Conservation (phyloP, 2,888 invertebrate species). For the Leucophenga montana region DNA sequence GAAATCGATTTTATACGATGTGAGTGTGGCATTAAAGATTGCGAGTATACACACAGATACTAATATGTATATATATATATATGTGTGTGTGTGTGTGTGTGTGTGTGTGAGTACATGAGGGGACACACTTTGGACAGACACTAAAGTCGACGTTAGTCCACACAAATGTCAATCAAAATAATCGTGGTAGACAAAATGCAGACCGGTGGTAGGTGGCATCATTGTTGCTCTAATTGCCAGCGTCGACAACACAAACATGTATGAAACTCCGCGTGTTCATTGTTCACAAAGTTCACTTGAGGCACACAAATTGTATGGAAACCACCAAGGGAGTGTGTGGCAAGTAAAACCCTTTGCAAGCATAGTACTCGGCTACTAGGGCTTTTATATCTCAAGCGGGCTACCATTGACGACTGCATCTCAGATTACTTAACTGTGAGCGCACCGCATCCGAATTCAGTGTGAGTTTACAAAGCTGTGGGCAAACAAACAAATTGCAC, state of each 20-base stretch:
- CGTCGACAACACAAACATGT: neutral
- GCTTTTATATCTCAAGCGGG: neutral
- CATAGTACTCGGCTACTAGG: neutral
- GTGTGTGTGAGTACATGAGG: neutral
- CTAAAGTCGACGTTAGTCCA: neutral
- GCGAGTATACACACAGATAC: conserved; percentile 5
- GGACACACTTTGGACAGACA: neutral
- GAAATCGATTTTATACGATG: conserved; percentile 14
- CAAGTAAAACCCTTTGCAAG: conserved; percentile 2
- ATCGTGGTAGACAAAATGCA: neutral
- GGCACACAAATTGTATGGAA: neutral
- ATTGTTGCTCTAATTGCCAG: conserved; percentile 13
- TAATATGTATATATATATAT: neutral
- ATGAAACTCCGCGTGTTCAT: neutral
- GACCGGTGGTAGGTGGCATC: neutral
- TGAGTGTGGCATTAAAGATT: neutral
- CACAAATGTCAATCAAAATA: conserved; percentile 9
- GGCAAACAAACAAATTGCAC: conserved; percentile 4
- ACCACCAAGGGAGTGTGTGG: neutral
- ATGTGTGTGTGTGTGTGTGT: conserved; percentile 1
- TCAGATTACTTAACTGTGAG: conserved; percentile 6
- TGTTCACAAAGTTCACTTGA: conserved; percentile 1
- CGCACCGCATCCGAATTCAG: neutral
- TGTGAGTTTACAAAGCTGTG: neutral
- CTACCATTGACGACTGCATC: neutral